Conservation (phyloP, 2,113 vertebrate species). For the Naja naja region DNA sequence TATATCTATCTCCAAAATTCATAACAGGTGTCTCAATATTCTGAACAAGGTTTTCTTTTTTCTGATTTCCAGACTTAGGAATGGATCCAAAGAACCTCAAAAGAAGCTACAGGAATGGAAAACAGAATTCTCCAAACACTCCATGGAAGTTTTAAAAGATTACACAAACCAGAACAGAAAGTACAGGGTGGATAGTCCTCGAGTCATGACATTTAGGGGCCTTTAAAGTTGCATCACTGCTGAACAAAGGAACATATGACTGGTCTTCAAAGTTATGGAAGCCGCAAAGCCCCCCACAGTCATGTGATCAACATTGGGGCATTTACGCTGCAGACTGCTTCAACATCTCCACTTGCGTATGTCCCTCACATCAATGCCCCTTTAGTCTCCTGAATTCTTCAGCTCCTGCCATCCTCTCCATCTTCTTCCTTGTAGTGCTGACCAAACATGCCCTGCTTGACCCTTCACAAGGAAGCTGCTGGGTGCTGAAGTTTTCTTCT, state of each 20-base stretch:
- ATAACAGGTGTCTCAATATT: slow-evolving; percentile 31
- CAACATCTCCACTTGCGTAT: background rate
- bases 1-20: slow-evolving; percentile 19
- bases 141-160: background rate
- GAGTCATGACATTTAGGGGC: background rate
- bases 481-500: background rate
- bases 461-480: background rate
- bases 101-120: background rate
- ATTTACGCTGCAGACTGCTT: background rate
- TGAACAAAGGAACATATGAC: background rate
- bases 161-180: background rate
- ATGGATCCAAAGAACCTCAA: slow-evolving; percentile 32
- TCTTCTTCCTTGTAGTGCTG: background rate
- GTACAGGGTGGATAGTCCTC: background rate
- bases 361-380: background rate
- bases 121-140: background rate
- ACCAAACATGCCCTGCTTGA: background rate
- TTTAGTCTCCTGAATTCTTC: background rate
- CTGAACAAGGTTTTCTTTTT: slow-evolving; percentile 30
- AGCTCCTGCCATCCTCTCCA: background rate
- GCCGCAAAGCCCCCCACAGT: too few relatives aligned
- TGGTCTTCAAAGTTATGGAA: background rate
- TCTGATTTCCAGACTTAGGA: slow-evolving; percentile 38
- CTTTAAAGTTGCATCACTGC: background rate
- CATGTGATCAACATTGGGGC: background rate